Evolutionary conservation across 1,140 invertebrate species (phyloP).

Genomic region (Brachionus rotundiformis): DNA sequence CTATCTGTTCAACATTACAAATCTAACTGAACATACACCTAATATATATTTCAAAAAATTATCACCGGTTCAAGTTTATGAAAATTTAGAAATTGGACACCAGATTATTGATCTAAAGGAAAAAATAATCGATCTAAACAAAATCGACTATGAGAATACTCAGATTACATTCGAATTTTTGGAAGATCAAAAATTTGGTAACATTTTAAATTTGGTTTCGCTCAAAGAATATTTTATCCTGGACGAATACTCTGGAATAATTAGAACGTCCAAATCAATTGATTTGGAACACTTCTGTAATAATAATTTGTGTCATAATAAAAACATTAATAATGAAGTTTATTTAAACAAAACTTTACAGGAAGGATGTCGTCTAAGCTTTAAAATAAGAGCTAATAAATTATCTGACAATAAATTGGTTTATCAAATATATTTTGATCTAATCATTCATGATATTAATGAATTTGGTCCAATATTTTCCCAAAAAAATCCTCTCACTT

Average conservation of each 20-base stretch:
- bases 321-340: background rate
- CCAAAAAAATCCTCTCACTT: background rate
- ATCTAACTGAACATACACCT: background rate
- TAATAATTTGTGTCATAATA: constrained; percentile 39
- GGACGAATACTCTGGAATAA: background rate
- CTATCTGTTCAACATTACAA: background rate
- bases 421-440: constrained; percentile 12
- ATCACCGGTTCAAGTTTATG: background rate
- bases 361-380: background rate
- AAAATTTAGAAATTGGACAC: constrained; percentile 22
- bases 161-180: background rate
- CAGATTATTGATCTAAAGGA: constrained; percentile 8
- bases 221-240: constrained; percentile 15
- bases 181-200: background rate
- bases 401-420: background rate
- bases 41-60: background rate
- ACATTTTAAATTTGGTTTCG: background rate
- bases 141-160: constrained; percentile 7
- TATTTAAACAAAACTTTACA: background rate
- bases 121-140: background rate
- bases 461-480: constrained; percentile 42
- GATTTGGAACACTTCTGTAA: constrained; percentile 36
- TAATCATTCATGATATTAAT: constrained; percentile 27
- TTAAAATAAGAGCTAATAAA: constrained; percentile 11
- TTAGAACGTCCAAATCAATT: constrained; percentile 23